These are phyloP conservation scores for Pantala flavescens DNA, from an alignment of 1,140 invertebrate species.

Conservation along the genomic window DNA sequence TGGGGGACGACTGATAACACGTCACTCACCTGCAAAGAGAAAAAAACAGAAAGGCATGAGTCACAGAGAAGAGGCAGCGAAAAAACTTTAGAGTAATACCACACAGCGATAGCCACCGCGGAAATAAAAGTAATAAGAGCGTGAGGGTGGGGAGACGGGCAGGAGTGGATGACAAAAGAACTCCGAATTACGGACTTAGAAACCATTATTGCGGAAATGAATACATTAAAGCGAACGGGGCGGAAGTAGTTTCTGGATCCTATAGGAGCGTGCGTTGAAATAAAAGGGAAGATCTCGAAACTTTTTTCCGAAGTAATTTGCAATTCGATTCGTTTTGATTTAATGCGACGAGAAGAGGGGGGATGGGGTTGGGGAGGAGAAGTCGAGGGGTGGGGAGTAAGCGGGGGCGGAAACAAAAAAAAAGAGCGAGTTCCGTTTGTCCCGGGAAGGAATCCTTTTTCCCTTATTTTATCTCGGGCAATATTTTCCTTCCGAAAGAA, in stretches of 20 bases:
- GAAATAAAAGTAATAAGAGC: not conserved
- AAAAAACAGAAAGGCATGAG: not conserved
- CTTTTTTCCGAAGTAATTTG: constrained; percentile 2
- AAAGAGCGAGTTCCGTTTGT: not conserved
- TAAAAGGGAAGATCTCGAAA: not conserved
- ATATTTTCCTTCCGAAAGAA: constrained; percentile 10
- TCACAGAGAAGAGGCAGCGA: not conserved
- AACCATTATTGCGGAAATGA: no score
- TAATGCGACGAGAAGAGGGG: not conserved
- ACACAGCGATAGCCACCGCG: not conserved
- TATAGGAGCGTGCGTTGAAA: not conserved
- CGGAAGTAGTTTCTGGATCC: not conserved
- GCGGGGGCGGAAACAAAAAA: not conserved
- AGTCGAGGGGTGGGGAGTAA: not conserved
- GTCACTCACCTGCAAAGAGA: not conserved
- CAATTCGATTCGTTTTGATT: constrained; percentile 10
- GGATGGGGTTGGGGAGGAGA: not conserved
- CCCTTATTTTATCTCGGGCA: constrained; percentile 8
- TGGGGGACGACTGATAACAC: not conserved
- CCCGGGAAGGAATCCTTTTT: not conserved
- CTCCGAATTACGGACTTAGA: no score
- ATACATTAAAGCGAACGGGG: not conserved
- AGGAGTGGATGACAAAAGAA: no score
- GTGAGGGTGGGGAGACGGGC: not conserved
- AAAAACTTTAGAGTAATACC: not conserved